Percentiles rank a stretch among this genome's conserved stretches.
These are phyloP conservation scores for Acleris laterana DNA, from an alignment of 2,888 invertebrate genomes.

Conservation along the genomic window DNA sequence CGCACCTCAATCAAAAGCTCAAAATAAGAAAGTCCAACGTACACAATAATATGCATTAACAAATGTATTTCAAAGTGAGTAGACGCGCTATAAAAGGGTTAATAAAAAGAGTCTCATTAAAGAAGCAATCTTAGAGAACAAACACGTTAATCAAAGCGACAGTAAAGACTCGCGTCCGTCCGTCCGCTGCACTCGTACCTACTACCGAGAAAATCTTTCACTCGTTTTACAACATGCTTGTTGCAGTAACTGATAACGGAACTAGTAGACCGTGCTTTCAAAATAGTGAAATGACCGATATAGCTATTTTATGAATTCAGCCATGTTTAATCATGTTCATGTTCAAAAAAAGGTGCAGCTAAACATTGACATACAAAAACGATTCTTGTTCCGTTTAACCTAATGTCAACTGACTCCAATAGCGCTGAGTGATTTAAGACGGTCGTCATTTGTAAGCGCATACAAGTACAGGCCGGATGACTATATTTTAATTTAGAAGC, in stretches of 20 bases:
- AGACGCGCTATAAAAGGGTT: slow-evolving; percentile 46
- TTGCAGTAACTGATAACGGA: slow-evolving; percentile 7
- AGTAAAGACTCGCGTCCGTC: slow-evolving; percentile 33
- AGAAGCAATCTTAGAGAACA: slow-evolving; percentile 54
- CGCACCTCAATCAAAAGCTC: not conserved
- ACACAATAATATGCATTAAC: not conserved
- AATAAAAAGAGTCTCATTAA: slow-evolving; percentile 50
- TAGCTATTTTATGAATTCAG: not conserved
- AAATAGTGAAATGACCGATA: not conserved
- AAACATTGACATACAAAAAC: no score
- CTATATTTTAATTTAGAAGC: not conserved
- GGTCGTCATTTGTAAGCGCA: not conserved
- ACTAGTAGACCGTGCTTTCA: slow-evolving; percentile 4
- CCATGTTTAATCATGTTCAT: no score
- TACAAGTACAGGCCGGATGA: not conserved
- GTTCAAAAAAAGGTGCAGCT: no score
- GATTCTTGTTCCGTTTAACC: no score
- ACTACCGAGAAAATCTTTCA: slow-evolving; percentile 16
- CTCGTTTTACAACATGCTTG: slow-evolving; percentile 8
- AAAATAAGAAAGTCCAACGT: not conserved
- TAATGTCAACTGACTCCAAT: not conserved
- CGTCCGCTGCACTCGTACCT: not conserved
- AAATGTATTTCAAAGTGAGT: slow-evolving; percentile 37
- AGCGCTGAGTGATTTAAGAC: not conserved
- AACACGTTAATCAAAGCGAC: slow-evolving; percentile 59